phyloP scores from a whole-genome alignment of 2,797 vertebrate genomes.

The Poecilia velifera region DNA sequence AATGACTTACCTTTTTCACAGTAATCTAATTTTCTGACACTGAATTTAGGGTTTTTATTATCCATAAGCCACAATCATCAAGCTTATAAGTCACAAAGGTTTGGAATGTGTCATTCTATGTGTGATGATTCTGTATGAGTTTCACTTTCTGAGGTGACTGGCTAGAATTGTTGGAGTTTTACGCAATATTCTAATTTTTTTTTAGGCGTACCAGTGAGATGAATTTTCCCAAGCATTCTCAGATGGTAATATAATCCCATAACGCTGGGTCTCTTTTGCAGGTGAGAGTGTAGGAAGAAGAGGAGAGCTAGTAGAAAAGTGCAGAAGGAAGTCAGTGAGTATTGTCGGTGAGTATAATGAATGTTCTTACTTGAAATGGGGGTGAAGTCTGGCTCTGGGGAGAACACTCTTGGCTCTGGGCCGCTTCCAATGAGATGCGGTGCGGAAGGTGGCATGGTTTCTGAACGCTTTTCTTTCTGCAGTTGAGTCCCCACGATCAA shows the following conservation, averaged over 20 bases:
- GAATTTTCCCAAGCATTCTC: not conserved
- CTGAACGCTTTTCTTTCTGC: not conserved
- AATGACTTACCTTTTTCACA: too few relatives aligned
- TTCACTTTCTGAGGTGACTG: too few relatives aligned
- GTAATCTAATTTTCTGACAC: too few relatives aligned
- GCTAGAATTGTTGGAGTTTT: too few relatives aligned
- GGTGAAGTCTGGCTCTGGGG: not conserved
- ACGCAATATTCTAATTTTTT: too few relatives aligned
- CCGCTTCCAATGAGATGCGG: not conserved
- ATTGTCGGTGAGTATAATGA: slow-evolving; percentile 1
- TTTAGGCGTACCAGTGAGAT: too few relatives aligned
- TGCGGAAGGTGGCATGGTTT: not conserved
- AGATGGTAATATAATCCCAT: not conserved
- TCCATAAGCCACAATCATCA: too few relatives aligned
- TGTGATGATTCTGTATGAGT: too few relatives aligned
- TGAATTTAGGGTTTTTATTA: too few relatives aligned
- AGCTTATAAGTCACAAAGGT: too few relatives aligned
- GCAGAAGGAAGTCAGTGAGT: not conserved
- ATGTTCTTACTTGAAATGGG: not conserved
- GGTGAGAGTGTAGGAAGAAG: not conserved
- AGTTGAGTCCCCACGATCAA: not conserved
- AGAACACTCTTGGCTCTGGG: not conserved
- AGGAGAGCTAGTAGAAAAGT: not conserved
- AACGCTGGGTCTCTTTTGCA: not conserved
- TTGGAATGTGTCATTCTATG: too few relatives aligned